phyloP scores from a whole-genome alignment of 23 tunicate genomes.

The Phallusia fumigata region DNA sequence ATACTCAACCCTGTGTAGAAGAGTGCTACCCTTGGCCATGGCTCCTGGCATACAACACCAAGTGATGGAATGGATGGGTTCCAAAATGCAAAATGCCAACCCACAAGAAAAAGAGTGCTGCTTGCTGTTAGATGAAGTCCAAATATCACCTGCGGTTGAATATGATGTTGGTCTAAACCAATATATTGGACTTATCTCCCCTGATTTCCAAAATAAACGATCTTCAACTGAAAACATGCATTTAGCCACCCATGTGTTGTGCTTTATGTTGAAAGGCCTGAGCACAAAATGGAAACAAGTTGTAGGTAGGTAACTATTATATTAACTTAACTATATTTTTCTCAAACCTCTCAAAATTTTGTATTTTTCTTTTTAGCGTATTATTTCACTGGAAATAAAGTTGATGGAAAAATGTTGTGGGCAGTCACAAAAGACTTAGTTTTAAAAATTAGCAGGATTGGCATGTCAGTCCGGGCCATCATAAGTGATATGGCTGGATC shows the following conservation, averaged over 20 bases:
- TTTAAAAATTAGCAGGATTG: not conserved
- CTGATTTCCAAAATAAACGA: not conserved
- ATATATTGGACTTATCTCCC: not conserved
- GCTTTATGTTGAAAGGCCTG: slow-evolving; percentile 22
- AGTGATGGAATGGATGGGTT: not conserved
- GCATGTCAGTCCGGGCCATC: slow-evolving; percentile 1
- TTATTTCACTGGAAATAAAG: not conserved
- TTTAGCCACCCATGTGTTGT: not conserved
- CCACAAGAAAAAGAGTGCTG: not conserved
- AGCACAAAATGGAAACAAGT: slow-evolving; percentile 17
- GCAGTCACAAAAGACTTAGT: not conserved
- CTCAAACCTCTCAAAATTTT: too few relatives aligned
- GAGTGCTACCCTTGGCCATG: slow-evolving; percentile 1
- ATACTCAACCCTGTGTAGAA: slow-evolving; percentile 5
- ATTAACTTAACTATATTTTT: too few relatives aligned
- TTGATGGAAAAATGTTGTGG: slow-evolving; percentile 12
- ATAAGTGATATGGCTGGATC: slow-evolving; percentile 2
- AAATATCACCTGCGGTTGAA: not conserved
- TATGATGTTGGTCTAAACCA: slow-evolving; percentile 5
- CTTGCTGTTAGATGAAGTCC: not conserved
- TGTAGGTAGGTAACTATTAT: too few relatives aligned
- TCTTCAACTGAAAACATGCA: not conserved
- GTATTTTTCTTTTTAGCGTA: too few relatives aligned
- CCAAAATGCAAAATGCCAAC: not conserved
- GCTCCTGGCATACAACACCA: not conserved